phyloP scores from a whole-genome alignment of 2,113 vertebrate species.

The Ceuthmochares aereus region DNA sequence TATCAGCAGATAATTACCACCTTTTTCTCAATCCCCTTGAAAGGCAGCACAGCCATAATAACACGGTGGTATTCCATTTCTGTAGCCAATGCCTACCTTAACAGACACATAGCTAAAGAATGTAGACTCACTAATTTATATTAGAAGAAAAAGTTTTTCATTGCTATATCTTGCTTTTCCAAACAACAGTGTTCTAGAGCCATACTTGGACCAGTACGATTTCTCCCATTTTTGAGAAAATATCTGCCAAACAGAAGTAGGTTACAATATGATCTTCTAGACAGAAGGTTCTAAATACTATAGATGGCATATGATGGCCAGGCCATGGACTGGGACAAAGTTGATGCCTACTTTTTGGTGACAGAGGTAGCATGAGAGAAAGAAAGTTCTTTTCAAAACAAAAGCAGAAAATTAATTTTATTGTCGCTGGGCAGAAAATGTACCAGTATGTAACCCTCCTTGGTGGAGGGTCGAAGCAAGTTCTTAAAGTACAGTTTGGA shows the following conservation, averaged over 20 bases:
- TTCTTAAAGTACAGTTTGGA: not conserved
- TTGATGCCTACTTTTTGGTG: not conserved
- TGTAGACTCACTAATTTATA: not conserved
- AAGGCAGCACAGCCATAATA: not conserved
- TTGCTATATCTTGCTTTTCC: not conserved
- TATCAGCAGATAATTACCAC: not conserved
- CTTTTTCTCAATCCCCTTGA: not conserved
- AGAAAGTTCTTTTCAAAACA: not conserved
- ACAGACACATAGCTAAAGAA: not conserved
- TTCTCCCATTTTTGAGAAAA: not conserved
- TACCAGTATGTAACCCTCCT: not conserved
- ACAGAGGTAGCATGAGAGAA: not conserved
- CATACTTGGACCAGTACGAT: not conserved
- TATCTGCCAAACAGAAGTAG: not conserved
- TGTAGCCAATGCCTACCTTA: not conserved
- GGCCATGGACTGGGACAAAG: not conserved
- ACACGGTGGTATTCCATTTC: not conserved
- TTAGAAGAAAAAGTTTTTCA: not conserved
- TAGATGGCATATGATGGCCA: not conserved
- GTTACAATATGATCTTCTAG: not conserved
- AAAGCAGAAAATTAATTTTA: not conserved
- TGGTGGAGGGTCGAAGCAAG: not conserved
- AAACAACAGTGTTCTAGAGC: not conserved
- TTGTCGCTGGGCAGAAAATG: not conserved
- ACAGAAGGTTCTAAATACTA: not conserved